Evolutionary conservation across 2,113 vertebrate species (phyloP).

Genomic region (Axis porcinus): DNA sequence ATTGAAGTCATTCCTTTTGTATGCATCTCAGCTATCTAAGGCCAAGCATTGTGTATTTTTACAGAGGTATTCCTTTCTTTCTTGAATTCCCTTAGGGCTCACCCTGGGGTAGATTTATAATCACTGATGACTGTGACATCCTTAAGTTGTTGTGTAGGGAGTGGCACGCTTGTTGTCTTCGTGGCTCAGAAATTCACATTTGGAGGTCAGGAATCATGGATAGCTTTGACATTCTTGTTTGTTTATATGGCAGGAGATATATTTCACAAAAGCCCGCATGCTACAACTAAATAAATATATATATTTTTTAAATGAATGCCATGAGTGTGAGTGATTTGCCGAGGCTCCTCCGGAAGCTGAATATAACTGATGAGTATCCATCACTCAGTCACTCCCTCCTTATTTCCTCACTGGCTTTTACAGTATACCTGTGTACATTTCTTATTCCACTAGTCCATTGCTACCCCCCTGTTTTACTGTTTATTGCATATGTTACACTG

Average conservation of each 20-base stretch:
- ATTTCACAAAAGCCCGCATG: neutral
- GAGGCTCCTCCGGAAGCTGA: no score
- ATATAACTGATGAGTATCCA: neutral
- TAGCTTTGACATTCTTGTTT: neutral
- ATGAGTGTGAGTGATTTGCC: accelerated
- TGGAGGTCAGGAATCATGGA: accelerated
- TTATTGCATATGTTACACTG: neutral
- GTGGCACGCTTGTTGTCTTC: neutral
- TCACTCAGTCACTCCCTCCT: neutral
- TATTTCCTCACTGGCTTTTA: neutral
- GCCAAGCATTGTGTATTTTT: neutral
- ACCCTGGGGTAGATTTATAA: neutral
- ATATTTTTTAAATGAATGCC: neutral
- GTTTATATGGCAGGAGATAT: neutral
- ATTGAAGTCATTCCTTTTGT: neutral
- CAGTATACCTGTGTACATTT: neutral
- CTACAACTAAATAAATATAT: neutral
- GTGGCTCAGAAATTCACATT: neutral
- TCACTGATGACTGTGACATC: neutral
- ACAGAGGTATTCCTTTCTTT: neutral
- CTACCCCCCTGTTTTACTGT: neutral
- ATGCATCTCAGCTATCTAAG: neutral
- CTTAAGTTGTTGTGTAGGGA: neutral
- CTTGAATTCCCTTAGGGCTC: neutral
- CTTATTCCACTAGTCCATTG: accelerated